phyloP scores from a whole-genome alignment of 53 echinoderm and acorn worm genomes.

The Apostichopus leukothele region DNA sequence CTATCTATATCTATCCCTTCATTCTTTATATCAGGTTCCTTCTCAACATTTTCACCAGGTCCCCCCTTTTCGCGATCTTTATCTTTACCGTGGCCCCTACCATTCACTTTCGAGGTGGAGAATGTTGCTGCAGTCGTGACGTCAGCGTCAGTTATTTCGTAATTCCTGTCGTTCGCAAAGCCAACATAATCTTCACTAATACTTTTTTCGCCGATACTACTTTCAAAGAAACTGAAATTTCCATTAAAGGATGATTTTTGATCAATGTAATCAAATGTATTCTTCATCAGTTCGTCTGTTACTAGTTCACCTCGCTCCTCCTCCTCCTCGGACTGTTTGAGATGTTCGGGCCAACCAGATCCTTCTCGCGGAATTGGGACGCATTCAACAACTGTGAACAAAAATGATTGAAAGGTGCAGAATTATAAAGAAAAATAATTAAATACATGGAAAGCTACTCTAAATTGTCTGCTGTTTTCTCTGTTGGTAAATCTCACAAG shows the following conservation, averaged over 20 bases:
- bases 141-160: background rate
- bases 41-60: background rate
- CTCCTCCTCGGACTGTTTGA: background rate
- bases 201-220: constrained; percentile 3
- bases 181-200: constrained; percentile 22
- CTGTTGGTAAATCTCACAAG: no score
- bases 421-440: no score
- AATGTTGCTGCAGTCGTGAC: background rate
- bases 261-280: background rate
- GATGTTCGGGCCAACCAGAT: constrained; percentile 11
- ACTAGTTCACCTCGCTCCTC: background rate
- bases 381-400: background rate
- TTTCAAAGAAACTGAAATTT: background rate
- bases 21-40: background rate
- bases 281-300: constrained; percentile 4
- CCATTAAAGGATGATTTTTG: background rate
- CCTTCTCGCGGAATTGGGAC: constrained; percentile 7
- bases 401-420: no score
- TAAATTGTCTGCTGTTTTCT: no score
- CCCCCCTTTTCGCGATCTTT: background rate
- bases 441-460: no score
- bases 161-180: constrained; percentile 6
- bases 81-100: background rate
- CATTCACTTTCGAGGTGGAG: background rate
- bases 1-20: background rate